Evolutionary conservation across 2,888 invertebrate species (phyloP), one percentile per base, ranked within the genome.

Genomic region (Sarcophaga variegata): DNA sequence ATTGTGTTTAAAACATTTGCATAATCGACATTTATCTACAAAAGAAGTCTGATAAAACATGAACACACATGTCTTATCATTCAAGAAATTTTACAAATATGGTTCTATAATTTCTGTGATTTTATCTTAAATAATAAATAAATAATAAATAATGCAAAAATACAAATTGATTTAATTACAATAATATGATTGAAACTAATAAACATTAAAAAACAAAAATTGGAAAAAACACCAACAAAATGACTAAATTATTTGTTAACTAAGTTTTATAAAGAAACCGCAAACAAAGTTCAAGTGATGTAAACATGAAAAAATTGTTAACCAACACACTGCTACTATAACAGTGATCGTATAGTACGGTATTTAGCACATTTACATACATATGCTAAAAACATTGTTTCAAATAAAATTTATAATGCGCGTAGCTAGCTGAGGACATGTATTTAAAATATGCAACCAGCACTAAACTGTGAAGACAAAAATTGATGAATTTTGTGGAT

Each of bases 61-160:
- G 37, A 37, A 10, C 37, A 37, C 37, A 37, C 37, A 37, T 10
- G 37, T 37, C 10, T 54, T 14, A 54, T 54, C 17, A 54, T 54
- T 76, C 76, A 64, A 54, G 37, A 45, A 66, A 66, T 66, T 66
- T 66, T 77, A 78, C 17, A 54, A 54, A 47, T 12, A 81, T 81
- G 47, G 77, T 64, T 85, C 67, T 81, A 85, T 85, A 85, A 77
- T 85, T 85, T 85, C 85, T 85, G 85, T 85, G 85, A 85, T 85
- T 85, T 85, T 77, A 85, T 27, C 67, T 77, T 74, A 77, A 80
- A 72, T 60, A 47, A 74, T 37, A 37, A 37, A 37, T 37, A 75
- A 81, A 67, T 37, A 69, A 54, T 14, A 77, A 80, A 54, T 67
- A 72, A 80, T 67, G 47, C 47, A 80, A 64, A 63, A 70, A 69